phyloP scores from a whole-genome alignment of 2,888 invertebrate species.

The Dynastes tityus region DNA sequence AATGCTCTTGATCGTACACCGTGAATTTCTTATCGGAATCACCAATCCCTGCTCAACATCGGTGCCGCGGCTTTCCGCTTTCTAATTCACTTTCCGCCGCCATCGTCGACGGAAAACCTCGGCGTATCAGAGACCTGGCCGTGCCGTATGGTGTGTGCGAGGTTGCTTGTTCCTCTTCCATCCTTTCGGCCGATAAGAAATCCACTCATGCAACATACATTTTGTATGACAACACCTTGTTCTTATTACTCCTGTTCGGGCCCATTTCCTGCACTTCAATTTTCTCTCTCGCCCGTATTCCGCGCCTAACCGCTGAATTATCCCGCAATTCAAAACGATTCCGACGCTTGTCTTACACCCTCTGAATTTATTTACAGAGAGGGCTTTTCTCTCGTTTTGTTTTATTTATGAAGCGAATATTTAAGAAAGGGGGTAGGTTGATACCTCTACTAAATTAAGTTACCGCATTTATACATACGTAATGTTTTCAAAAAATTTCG shows the following conservation, averaged over 20 bases:
- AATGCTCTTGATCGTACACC: conserved; percentile 60
- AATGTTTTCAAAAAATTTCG: too few relatives aligned
- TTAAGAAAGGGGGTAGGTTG: conserved; percentile 41
- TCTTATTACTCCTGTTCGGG: conserved; percentile 60
- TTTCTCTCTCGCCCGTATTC: conserved; percentile 58
- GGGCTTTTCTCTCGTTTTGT: conserved; percentile 52
- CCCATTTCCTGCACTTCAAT: conserved; percentile 62
- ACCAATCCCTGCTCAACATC: conserved; percentile 62
- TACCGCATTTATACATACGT: neutral
- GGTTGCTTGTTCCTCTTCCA: neutral
- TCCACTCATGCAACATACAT: conserved; percentile 68
- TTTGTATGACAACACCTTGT: conserved; percentile 66
- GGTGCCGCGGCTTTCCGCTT: conserved; percentile 62
- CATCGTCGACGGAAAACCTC: conserved; percentile 37
- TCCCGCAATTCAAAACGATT: conserved; percentile 62
- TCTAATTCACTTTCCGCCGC: conserved; percentile 63
- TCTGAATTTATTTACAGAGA: conserved; percentile 54
- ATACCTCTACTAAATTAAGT: conserved; percentile 29
- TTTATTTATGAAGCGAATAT: conserved; percentile 53
- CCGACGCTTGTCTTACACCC: conserved; percentile 55
- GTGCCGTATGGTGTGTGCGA: neutral
- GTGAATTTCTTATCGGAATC: conserved; percentile 67
- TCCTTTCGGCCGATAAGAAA: conserved; percentile 60
- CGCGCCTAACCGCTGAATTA: conserved; percentile 61
- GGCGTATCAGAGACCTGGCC: conserved; percentile 18